Evolutionary conservation across 2,113 vertebrate genomes (phyloP).

Genomic region (Calidris pugnax): DNA sequence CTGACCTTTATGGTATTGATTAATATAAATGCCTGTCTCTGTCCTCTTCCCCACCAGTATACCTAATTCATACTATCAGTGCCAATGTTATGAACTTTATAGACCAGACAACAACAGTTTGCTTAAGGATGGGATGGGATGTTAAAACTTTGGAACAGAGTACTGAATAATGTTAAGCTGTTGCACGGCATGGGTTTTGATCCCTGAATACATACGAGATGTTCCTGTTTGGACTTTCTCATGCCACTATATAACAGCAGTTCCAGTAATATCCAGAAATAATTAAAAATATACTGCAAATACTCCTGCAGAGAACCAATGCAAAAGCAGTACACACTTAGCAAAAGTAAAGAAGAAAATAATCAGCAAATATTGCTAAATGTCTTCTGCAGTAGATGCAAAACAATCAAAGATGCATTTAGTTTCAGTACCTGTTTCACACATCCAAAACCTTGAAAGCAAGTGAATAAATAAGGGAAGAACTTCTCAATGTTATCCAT

Average conservation of each 20-base stretch:
- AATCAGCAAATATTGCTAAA: background rate
- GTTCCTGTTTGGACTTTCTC: background rate
- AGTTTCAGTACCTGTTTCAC: background rate
- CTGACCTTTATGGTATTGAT: background rate
- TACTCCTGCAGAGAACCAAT: background rate
- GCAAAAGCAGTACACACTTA: background rate
- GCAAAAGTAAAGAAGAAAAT: background rate
- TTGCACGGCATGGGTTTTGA: background rate
- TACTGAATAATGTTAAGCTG: background rate
- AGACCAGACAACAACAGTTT: background rate
- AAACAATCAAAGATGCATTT: background rate
- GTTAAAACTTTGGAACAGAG: background rate
- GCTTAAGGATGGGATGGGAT: background rate
- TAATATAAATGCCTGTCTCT: background rate
- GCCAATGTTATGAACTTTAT: background rate
- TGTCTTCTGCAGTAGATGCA: background rate
- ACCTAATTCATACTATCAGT: background rate
- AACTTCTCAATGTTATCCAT: background rate
- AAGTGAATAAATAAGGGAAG: background rate
- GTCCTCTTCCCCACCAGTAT: background rate
- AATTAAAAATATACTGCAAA: background rate
- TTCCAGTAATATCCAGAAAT: background rate
- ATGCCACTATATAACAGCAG: background rate
- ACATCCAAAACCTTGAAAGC: background rate
- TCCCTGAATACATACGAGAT: background rate